phyloP scores from a whole-genome alignment of 2,113 vertebrate species.

The Hypomesus transpacificus region DNA sequence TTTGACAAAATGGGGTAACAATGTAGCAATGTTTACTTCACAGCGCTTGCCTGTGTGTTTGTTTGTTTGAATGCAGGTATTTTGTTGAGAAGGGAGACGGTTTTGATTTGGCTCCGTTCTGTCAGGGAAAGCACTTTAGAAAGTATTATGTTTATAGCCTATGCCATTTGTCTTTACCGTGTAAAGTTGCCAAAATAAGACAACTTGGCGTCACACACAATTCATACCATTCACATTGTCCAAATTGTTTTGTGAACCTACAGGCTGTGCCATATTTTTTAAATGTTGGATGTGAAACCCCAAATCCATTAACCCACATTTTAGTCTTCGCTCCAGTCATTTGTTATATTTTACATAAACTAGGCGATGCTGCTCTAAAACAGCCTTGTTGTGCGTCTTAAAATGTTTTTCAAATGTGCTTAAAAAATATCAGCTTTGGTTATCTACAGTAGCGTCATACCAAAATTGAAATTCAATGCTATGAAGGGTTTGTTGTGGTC shows the following conservation, averaged over 20 bases:
- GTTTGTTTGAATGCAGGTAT: constrained; percentile 18
- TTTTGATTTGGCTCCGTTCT: not conserved
- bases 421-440: not conserved
- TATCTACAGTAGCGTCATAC: too few relatives aligned
- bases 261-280: not conserved
- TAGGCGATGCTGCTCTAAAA: not conserved
- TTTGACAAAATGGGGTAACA: constrained; percentile 30
- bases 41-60: not conserved
- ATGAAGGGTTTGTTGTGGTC: not conserved
- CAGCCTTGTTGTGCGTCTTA: not conserved
- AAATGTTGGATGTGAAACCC: not conserved
- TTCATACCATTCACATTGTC: too few relatives aligned
- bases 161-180: too few relatives aligned
- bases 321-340: not conserved
- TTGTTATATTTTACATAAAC: not conserved
- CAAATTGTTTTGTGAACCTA: too few relatives aligned
- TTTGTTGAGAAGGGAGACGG: constrained; percentile 3
- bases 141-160: too few relatives aligned
- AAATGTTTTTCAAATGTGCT: not conserved
- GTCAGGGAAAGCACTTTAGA: not conserved
- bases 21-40: constrained; percentile 44
- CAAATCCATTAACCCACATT: not conserved
- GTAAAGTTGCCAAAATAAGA: too few relatives aligned
- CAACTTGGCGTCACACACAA: too few relatives aligned
- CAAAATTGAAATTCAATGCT: too few relatives aligned